Base-by-base conservation (phyloP, 2,888 invertebrate genomes). In the Ormia ochracea region DNA sequence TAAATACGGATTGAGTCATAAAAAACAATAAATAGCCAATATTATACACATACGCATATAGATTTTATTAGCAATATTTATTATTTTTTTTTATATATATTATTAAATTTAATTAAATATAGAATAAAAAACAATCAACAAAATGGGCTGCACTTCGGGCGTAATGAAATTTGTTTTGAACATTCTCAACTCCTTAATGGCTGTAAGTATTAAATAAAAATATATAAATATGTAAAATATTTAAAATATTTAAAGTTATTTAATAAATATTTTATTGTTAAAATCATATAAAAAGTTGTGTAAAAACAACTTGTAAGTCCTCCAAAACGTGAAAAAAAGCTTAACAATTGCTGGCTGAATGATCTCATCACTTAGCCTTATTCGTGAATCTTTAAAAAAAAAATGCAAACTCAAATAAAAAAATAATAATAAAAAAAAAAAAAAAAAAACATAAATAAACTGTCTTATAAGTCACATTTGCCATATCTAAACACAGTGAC, bases 71-170 rank as follows among this genome's bases (percentile, higher is more conserved):
- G n/a, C n/a, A n/a, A n/a, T n/a, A n/a, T n/a, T n/a, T n/a, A n/a
- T n/a, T n/a, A n/a, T n/a, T n/a, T n/a, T 4, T 31, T 10, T 43
- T 68, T 52, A 14, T 41, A 28, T 26, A 56, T 36, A 21, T 58
- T 69, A 31, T 31, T 19, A 21, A 28, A 68, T 66, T 58, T 45
- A 70, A 43, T 59, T 36, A 10, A 63, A 23, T 14, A 38, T 3
- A 70, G 41, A 70, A 50, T 2, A 54, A 43, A 50, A 50, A 56
- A 38, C n/a, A 21, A 14, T 4, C 31, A 36, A 38, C 65, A 86
- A 81, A 33, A 87, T 87, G 86, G 87, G 87, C 12, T 86, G 85
- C 74, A 85, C 85, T 61, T 85, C 86, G 54, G 87, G 83, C 31
- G 82, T 82, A 36, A 82, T 85, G 56, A 87, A 87, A 84, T 85